Conservation (phyloP, 2,797 vertebrate species). For the Sebastes aleutianus region DNA sequence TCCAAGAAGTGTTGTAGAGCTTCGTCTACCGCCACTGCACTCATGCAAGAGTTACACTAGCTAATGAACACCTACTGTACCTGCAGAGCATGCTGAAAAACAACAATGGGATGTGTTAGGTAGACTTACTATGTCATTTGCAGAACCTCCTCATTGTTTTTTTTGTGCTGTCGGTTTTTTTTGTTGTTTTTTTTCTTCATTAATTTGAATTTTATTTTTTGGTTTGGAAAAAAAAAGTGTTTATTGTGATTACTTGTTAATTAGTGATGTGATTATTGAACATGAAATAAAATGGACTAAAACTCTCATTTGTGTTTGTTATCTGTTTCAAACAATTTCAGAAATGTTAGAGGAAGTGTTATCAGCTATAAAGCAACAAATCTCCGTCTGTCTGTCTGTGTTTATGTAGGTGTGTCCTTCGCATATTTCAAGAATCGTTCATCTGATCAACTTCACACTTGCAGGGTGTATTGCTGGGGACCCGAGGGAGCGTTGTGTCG, state of each 20-base stretch:
- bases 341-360: not conserved
- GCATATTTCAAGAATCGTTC: no score
- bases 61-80: conserved; percentile 52
- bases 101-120: conserved; percentile 71
- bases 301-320: conserved; percentile 29
- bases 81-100: conserved; percentile 75
- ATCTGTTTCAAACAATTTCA: not conserved
- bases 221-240: conserved; percentile 78
- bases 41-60: conserved; percentile 63
- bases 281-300: conserved; percentile 79
- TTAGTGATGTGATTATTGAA: conserved; percentile 88
- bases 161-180: conserved; percentile 37
- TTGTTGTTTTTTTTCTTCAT: conserved; percentile 59
- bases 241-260: conserved; percentile 87
- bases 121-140: conserved; percentile 70
- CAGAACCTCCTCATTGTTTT: conserved; percentile 65
- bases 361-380: accelerated
- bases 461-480: not conserved
- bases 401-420: no score
- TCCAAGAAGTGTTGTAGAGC: conserved; percentile 47
- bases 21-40: conserved; percentile 47
- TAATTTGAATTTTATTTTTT: conserved; percentile 72
- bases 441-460: no score
- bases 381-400: no score
- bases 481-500: not conserved